Evolutionary conservation across 2,888 invertebrate genomes (phyloP).

Genomic region (Cataglyphis rosenhaueri): DNA sequence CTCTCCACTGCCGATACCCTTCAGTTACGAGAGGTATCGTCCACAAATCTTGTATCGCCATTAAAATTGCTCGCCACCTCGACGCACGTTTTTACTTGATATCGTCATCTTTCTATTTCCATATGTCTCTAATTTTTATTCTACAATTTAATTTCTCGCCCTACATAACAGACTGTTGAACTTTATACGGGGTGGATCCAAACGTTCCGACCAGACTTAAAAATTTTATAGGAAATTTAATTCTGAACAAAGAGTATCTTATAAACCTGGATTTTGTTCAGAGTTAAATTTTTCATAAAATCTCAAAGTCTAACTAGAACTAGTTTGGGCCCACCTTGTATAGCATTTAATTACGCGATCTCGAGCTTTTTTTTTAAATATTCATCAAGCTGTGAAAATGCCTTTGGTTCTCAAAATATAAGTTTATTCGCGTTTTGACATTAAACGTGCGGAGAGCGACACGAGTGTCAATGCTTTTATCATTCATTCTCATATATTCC

Average conservation of each 20-base stretch:
- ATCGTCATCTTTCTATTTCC: not conserved
- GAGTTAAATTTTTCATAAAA: too few relatives aligned
- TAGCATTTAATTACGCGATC: not conserved
- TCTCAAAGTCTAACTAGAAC: too few relatives aligned
- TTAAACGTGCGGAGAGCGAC: conserved; percentile 25
- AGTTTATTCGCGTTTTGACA: not conserved
- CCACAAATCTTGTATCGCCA: conserved; percentile 42
- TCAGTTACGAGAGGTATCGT: conserved; percentile 89
- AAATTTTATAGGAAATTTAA: too few relatives aligned
- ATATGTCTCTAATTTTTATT: not conserved
- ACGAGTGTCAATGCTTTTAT: conserved; percentile 61
- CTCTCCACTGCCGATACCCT: conserved; percentile 91
- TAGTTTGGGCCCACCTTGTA: too few relatives aligned
- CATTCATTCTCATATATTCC: conserved; percentile 59
- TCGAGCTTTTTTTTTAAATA: not conserved
- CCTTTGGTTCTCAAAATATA: not conserved
- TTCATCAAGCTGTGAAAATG: not conserved
- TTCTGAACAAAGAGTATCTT: too few relatives aligned
- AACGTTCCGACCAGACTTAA: too few relatives aligned
- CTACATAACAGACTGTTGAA: too few relatives aligned
- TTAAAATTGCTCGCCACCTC: conserved; percentile 13
- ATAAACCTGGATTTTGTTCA: too few relatives aligned
- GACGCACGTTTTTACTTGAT: conserved; percentile 38
- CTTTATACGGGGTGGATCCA: too few relatives aligned
- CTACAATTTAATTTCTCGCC: not conserved